Conservation (phyloP, 2,113 vertebrate genomes). For the Eudyptes chrysolophus region DNA sequence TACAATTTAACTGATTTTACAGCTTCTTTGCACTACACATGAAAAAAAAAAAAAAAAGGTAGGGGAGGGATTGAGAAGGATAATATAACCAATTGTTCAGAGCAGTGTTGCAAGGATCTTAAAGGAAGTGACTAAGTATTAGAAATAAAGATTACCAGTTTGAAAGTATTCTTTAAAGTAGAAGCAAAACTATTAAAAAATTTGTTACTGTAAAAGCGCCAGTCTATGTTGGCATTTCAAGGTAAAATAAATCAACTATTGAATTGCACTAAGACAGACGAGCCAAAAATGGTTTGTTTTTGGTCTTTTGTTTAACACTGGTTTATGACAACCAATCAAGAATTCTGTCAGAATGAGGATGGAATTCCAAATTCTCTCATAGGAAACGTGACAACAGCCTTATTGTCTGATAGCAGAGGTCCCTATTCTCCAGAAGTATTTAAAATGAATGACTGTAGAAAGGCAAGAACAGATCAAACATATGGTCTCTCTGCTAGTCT, state of each 20-base stretch:
- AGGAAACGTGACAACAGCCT: background rate
- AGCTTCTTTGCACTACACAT: background rate
- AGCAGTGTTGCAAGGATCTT: background rate
- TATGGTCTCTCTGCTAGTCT: background rate
- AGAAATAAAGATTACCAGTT: background rate
- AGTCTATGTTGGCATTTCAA: background rate
- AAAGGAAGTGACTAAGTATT: background rate
- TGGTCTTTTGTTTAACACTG: background rate
- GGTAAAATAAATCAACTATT: background rate
- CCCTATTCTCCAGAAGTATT: background rate
- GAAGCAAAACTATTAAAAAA: background rate
- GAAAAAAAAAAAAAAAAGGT: background rate
- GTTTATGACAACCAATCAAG: background rate
- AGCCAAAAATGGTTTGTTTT: background rate
- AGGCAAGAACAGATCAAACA: background rate
- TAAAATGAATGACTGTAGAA: background rate
- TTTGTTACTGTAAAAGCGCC: rapidly evolving
- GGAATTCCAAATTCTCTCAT: background rate
- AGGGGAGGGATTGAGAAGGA: background rate
- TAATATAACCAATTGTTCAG: background rate
- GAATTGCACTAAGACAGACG: background rate
- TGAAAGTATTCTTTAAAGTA: background rate
- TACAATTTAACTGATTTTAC: background rate
- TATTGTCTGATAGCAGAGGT: background rate
- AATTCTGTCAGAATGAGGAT: background rate